Evolutionary conservation across 2,888 invertebrate species (phyloP).

Genomic region (Hylaea fasciaria): DNA sequence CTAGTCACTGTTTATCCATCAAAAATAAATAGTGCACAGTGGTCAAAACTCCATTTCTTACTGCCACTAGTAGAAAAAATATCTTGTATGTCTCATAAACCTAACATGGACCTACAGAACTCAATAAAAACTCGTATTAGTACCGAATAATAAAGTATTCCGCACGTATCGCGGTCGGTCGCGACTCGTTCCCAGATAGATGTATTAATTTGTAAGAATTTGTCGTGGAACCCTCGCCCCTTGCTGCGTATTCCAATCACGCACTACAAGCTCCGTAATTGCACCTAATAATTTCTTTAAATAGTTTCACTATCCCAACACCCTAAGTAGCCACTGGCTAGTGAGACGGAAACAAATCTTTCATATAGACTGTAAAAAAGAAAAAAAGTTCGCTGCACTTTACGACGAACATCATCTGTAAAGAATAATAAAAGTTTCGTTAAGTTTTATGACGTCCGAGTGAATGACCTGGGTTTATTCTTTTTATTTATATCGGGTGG

Average conservation of each 20-base stretch:
- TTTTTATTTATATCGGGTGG: conserved; percentile 62
- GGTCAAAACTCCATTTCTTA: not conserved
- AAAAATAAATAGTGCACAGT: no score
- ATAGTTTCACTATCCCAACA: conserved; percentile 61
- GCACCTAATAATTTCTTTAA: conserved; percentile 84
- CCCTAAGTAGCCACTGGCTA: conserved; percentile 24
- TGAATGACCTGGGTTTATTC: conserved; percentile 62
- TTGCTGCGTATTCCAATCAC: conserved; percentile 80
- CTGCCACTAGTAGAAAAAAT: not conserved
- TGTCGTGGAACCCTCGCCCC: conserved; percentile 79
- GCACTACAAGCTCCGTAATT: conserved; percentile 83
- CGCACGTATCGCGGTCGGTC: conserved; percentile 72
- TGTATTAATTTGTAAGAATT: conserved; percentile 85
- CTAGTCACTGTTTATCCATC: no score
- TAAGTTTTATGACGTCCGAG: conserved; percentile 57
- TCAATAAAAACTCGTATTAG: conserved; percentile 59
- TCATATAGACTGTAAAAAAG: conserved; percentile 40
- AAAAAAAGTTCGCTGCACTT: conserved; percentile 40
- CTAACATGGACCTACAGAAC: conserved; percentile 22
- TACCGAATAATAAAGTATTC: conserved; percentile 77
- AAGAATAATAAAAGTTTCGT: conserved; percentile 62
- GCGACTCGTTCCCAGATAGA: conserved; percentile 73
- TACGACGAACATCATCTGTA: conserved; percentile 54
- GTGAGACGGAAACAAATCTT: conserved; percentile 23
- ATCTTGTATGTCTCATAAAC: conserved; percentile 1